Base-by-base conservation (phyloP, 1,140 invertebrate species). In the Drosophila repletoides region DNA sequence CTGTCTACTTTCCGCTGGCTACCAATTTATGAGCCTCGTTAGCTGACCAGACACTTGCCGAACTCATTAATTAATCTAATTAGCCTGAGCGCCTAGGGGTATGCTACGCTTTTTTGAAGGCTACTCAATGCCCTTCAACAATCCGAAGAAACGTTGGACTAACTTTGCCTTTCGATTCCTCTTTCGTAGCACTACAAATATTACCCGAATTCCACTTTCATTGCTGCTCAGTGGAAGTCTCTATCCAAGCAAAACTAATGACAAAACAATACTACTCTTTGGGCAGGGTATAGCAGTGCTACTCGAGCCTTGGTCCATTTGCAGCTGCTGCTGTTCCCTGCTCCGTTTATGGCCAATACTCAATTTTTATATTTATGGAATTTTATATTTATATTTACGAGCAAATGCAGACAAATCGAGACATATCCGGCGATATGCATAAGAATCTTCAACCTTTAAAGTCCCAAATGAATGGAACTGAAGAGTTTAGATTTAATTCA, bases 51-150 rank as follows among this genome's bases (percentile, higher is more conserved):
- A 21, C 15, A 38, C 49, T 53, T 21, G 2, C 9, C 51, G 31
- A 17, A 15, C 24, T 43, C 59, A 45, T 68, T 68, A 63, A 63
- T 63, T 63, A 53, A 31, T 63, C 48, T 68, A 63, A 68, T 68
- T 63, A 60, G 45, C 36, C 2, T 5, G 4, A 1, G 55, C 63
- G 45, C 63, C 7, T 6, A 51, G 33, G 60, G 60, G 63, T 66
- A 60, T 38, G 63, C 63, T 33, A 60, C 17, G 28, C 14, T 66
- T 51, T 66, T 33, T 29, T 3, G n/a, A n/a, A n/a, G n/a, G n/a
- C n/a, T n/a, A n/a, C n/a, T n/a, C n/a, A n/a, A n/a, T n/a, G n/a
- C n/a, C n/a, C n/a, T n/a, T n/a, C n/a, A n/a, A n/a, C n/a, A n/a
- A n/a, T n/a, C n/a, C n/a, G n/a, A n/a, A n/a, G n/a, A n/a, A n/a